Conservation (phyloP, 1,140 invertebrate species). For the Orchesella cincta region DNA sequence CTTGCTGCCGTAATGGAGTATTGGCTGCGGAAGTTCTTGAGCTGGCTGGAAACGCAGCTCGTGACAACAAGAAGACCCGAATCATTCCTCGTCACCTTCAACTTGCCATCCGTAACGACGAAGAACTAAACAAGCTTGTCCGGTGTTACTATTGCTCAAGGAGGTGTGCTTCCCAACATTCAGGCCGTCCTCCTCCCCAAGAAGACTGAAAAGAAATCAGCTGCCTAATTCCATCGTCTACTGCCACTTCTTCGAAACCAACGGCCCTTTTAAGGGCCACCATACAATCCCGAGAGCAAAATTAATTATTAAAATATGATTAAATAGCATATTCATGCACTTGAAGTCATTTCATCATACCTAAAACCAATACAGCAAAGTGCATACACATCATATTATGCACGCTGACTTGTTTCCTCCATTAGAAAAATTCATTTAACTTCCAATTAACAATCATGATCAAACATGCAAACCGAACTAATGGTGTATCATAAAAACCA, state of each 20-base stretch:
- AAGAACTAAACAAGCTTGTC: slow-evolving; percentile 79
- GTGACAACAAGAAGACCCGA: slow-evolving; percentile 62
- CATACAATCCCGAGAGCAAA: slow-evolving; percentile 43
- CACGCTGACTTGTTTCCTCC: too few relatives aligned
- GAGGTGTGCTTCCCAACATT: slow-evolving; percentile 79
- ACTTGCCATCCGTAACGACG: slow-evolving; percentile 81
- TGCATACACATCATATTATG: too few relatives aligned
- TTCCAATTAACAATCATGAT: too few relatives aligned
- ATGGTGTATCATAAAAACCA: too few relatives aligned
- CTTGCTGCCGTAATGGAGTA: slow-evolving; percentile 67
- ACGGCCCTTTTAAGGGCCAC: slow-evolving; percentile 57
- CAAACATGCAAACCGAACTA: too few relatives aligned
- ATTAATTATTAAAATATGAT: neutral
- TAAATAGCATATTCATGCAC: too few relatives aligned
- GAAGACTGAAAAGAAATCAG: slow-evolving; percentile 11
- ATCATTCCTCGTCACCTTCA: slow-evolving; percentile 72
- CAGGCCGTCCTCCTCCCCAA: slow-evolving; percentile 58
- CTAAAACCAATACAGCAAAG: too few relatives aligned
- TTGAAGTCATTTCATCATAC: too few relatives aligned
- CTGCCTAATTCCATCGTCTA: neutral
- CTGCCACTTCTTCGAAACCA: slow-evolving; percentile 31
- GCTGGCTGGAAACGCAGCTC: slow-evolving; percentile 76
- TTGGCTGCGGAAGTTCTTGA: slow-evolving; percentile 73
- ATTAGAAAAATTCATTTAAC: too few relatives aligned
- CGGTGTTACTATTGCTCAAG: slow-evolving; percentile 79